Conservation (phyloP, 2,888 invertebrate genomes). For the Philonicus albiceps region DNA sequence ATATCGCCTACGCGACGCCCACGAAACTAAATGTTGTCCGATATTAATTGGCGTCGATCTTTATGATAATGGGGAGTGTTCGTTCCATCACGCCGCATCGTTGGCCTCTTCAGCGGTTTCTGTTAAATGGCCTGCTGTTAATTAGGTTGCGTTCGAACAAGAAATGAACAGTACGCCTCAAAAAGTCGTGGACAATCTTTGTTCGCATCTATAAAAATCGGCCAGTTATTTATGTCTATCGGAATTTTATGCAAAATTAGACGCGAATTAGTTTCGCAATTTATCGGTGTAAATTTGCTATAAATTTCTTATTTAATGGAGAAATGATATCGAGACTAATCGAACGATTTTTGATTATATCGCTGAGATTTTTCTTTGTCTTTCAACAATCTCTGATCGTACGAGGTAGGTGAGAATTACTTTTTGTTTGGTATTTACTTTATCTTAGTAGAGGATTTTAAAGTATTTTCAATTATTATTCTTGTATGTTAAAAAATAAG, state of each 20-base stretch:
- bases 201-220: background rate
- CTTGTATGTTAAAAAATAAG: background rate
- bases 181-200: background rate
- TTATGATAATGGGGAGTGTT: slow-evolving; percentile 46
- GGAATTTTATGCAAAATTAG: slow-evolving; percentile 35
- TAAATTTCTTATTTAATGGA: slow-evolving; percentile 11
- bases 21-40: slow-evolving; percentile 16
- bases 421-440: too few species aligned
- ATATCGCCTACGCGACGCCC: background rate
- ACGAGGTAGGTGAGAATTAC: too few species aligned
- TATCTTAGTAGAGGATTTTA: too few species aligned
- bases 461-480: background rate
- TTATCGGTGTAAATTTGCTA: slow-evolving; percentile 29
- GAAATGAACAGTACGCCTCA: background rate
- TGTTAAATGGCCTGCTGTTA: slow-evolving; percentile 18
- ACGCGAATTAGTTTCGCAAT: slow-evolving; percentile 38
- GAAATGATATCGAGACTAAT: background rate
- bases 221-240: slow-evolving; percentile 30
- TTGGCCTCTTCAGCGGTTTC: background rate
- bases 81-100: background rate
- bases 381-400: too few species aligned
- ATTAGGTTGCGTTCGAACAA: slow-evolving; percentile 18
- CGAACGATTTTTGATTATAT: background rate
- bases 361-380: background rate
- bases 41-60: slow-evolving; percentile 48